Conservation (phyloP, 2,113 vertebrate genomes). For the Micronycteris hirsuta region DNA sequence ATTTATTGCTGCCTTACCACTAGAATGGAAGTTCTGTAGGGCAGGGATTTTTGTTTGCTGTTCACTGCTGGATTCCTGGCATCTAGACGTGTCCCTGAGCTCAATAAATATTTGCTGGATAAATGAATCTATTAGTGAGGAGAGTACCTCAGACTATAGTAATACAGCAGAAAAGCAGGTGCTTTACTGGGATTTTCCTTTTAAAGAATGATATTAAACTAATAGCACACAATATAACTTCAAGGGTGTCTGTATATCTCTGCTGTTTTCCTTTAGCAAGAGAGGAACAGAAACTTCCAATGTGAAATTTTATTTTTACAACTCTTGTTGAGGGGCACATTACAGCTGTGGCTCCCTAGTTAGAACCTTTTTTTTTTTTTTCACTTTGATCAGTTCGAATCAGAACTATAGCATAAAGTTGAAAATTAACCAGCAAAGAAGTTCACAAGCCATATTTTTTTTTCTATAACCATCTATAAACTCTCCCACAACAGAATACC, state of each 20-base stretch:
- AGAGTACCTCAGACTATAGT: neutral
- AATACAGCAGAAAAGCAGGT: neutral
- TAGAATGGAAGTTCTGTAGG: neutral
- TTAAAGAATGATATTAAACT: neutral
- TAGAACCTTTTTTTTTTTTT: neutral
- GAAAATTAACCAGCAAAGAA: slow-evolving; percentile 6
- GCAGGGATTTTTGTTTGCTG: neutral
- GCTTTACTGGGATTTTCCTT: neutral
- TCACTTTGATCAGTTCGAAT: neutral
- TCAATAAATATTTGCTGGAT: neutral
- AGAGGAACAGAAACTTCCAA: neutral
- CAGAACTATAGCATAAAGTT: slow-evolving; percentile 21
- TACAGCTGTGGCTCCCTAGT: neutral
- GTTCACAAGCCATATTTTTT: neutral
- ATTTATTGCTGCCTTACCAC: neutral
- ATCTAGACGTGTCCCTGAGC: neutral
- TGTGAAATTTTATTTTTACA: neutral
- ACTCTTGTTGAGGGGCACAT: neutral
- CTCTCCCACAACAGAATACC: neutral
- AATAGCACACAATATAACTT: neutral
- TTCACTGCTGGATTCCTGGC: neutral
- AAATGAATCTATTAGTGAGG: neutral
- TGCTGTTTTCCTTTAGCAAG: neutral
- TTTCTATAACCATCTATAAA: slow-evolving; percentile 31
- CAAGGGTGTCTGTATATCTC: neutral